phyloP scores from a whole-genome alignment of 1,140 invertebrate genomes.

The Marisa cornuarietis region DNA sequence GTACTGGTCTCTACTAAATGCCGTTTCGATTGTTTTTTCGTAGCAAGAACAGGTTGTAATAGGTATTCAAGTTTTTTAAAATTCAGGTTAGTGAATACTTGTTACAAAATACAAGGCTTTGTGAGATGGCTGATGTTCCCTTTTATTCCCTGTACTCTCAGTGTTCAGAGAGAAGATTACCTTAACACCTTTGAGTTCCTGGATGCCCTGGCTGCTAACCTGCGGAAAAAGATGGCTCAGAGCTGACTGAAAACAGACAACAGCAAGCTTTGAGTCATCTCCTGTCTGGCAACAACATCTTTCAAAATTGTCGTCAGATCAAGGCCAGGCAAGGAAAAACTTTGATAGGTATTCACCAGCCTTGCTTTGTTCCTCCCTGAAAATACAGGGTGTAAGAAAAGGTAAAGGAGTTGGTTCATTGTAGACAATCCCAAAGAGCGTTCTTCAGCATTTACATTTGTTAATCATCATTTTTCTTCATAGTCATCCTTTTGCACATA shows the following conservation, averaged over 20 bases:
- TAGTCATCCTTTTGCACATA: no score
- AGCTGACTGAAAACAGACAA: conserved; percentile 47
- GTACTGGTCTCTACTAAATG: no score
- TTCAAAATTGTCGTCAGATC: not conserved
- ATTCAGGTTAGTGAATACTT: not conserved
- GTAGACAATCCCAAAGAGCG: no score
- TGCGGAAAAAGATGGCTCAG: conserved; percentile 74
- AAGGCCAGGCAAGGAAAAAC: not conserved
- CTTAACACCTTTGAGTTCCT: conserved; percentile 98
- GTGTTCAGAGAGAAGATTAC: conserved; percentile 86
- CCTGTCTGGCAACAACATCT: not conserved
- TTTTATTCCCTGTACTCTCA: conserved; percentile 43
- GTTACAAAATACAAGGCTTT: not conserved
- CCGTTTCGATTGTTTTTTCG: no score
- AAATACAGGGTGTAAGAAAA: no score
- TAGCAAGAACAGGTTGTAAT: no score
- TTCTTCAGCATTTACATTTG: no score
- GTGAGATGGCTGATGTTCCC: not conserved
- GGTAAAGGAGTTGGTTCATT: no score
- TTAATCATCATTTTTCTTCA: no score
- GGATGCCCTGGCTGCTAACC: conserved; percentile 93
- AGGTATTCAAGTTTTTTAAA: not conserved
- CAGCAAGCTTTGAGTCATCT: not conserved
- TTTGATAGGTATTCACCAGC: not conserved
- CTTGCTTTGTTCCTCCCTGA: no score